Conservation (phyloP, 2,888 invertebrate genomes). For the Nebria salina region DNA sequence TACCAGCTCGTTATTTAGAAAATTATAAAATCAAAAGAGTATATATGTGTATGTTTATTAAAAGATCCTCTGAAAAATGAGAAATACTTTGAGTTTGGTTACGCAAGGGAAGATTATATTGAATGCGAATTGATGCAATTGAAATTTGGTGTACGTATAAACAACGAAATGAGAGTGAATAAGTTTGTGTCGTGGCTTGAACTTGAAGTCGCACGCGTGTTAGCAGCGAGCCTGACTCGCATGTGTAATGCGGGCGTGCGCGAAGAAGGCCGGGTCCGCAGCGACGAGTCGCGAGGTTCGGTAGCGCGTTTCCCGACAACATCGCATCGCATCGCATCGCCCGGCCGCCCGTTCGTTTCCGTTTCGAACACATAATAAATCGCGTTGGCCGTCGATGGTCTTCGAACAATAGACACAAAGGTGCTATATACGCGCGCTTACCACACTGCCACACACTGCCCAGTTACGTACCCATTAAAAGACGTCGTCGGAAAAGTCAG, state of each 20-base stretch:
- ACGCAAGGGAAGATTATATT: not conserved
- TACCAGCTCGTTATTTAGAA: no score
- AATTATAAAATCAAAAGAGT: no score
- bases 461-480: slow-evolving; percentile 32
- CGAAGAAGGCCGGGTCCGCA: slow-evolving; percentile 16
- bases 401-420: not conserved
- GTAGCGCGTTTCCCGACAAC: slow-evolving; percentile 14
- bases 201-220: slow-evolving; percentile 6
- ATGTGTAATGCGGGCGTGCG: slow-evolving; percentile 8
- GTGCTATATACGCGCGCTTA: not conserved
- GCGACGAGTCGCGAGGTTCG: not conserved
- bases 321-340: not conserved
- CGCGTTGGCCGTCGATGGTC: slow-evolving; percentile 6
- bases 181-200: not conserved
- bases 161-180: not conserved
- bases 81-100: not conserved
- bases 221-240: slow-evolving; percentile 10
- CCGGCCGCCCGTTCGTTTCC: slow-evolving; percentile 14
- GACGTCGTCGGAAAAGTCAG: slow-evolving; percentile 51
- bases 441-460: not conserved
- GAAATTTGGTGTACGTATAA: not conserved
- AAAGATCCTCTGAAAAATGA: no score
- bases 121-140: not conserved
- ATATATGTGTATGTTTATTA: no score
- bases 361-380: slow-evolving; percentile 19